Evolutionary conservation across 2,113 vertebrate genomes (phyloP).

Genomic region (Talpa occidentalis): DNA sequence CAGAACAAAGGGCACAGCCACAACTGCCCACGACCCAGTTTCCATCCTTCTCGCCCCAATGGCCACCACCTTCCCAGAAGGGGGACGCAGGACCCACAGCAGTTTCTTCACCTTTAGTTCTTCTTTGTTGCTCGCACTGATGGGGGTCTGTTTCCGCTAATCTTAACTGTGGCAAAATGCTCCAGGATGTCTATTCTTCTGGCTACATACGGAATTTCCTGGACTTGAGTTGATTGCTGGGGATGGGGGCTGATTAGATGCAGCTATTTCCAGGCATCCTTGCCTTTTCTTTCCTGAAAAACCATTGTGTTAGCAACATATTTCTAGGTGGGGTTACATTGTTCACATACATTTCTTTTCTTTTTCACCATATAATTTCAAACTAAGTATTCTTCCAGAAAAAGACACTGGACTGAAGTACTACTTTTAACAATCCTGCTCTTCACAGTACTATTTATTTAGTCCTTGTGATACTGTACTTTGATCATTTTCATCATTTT

Average conservation of each 20-base stretch:
- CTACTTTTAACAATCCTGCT: background rate
- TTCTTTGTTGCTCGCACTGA: slow-evolving; percentile 68
- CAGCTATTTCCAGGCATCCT: slow-evolving; percentile 79
- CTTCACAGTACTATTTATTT: background rate
- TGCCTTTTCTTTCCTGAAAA: slow-evolving; percentile 78
- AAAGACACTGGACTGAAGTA: background rate
- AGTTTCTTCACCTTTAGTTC: slow-evolving; percentile 48
- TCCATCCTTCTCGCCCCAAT: background rate
- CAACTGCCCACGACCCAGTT: background rate
- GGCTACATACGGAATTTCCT: slow-evolving; percentile 81
- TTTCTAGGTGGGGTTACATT: slow-evolving; percentile 72
- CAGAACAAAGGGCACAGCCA: slow-evolving; percentile 17
- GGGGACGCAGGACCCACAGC: background rate
- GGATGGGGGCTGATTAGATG: slow-evolving; percentile 79
- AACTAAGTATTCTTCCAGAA: background rate
- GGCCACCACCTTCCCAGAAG: slow-evolving; percentile 58
- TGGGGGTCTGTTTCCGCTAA: slow-evolving; percentile 78
- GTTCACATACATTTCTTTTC: slow-evolving; percentile 63
- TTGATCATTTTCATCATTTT: background rate
- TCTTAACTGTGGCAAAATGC: slow-evolving; percentile 72
- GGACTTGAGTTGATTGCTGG: slow-evolving; percentile 77
- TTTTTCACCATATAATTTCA: slow-evolving; percentile 48
- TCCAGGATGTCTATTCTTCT: slow-evolving; percentile 82
- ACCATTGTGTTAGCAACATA: slow-evolving; percentile 67
- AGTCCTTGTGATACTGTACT: background rate